Percentiles rank a stretch among this genome's conserved stretches.
phyloP scores from a whole-genome alignment of 1,140 invertebrate species.

The Leptopilina clavipes region DNA sequence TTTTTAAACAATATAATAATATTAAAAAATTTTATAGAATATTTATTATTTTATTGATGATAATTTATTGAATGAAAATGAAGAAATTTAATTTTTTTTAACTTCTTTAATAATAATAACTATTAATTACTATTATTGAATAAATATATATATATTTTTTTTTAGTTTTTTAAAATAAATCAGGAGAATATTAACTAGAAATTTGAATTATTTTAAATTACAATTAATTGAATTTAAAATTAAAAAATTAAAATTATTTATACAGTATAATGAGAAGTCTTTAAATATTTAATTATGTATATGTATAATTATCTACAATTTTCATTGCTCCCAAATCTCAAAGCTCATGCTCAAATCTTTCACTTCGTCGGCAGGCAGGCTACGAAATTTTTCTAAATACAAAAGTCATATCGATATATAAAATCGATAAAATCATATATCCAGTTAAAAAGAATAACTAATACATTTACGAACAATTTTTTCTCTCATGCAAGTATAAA shows the following conservation, averaged over 20 bases:
- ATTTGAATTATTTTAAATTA: too few species aligned
- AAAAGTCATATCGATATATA: constrained; percentile 7
- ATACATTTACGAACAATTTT: neutral
- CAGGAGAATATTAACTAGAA: too few species aligned
- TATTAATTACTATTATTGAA: too few species aligned
- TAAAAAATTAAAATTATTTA: constrained; percentile 17
- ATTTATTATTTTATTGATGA: too few species aligned
- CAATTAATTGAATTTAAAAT: too few species aligned
- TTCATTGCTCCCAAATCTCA: constrained; percentile 38
- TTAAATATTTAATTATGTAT: constrained; percentile 1
- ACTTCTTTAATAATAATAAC: too few species aligned
- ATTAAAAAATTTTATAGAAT: too few species aligned
- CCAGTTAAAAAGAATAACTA: neutral
- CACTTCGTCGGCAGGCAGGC: constrained; percentile 11
- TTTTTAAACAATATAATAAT: too few species aligned
- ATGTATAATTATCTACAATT: constrained; percentile 13
- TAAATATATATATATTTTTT: too few species aligned
- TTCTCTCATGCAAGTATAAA: neutral
- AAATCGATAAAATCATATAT: neutral
- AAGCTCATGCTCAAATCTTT: constrained; percentile 35
- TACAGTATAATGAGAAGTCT: neutral
- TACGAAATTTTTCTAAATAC: constrained; percentile 18
- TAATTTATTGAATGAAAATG: too few species aligned
- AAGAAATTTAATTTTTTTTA: too few species aligned
- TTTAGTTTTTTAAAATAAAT: too few species aligned